Base-by-base conservation (phyloP, 2,888 invertebrate species). In the Synergus japonicus region DNA sequence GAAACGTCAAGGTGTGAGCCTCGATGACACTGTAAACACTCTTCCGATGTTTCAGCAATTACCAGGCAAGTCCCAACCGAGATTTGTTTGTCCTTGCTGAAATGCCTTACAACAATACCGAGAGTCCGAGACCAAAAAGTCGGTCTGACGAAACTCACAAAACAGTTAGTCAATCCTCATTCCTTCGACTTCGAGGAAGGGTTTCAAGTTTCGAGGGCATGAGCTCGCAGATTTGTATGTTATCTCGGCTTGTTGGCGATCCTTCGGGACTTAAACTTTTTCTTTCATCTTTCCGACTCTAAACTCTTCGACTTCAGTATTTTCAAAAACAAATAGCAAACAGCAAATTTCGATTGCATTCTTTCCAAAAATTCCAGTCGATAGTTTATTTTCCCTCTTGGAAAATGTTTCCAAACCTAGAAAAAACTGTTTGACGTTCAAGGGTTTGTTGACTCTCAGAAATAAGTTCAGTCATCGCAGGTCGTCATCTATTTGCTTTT, bases 1-100 rank as follows among this genome's bases (percentile, higher is more conserved):
- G 77, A 64, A 43, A 77, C 77, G 64, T 66, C 77, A 79, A 84
- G 84, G 82, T 84, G 85, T 83, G 82, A 82, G 84, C 86, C 85
- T 89, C 87, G 86, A 90, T 88, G 89, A 89, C 89, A 90, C 86
- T 88, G 89, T 86, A 89, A 90, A 90, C 89, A 90, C 87, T 89
- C 84, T 85, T 58, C 22, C 77, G 86, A 86, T 90, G 89, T 90
- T 90, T 90, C 87, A 88, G 88, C 89, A 89, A 89, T 90, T 89
- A 90, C 87, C 85, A 84, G 84, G 83, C 83, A 87, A 90, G 37
- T 87, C 86, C 82, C 81, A 64, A 77, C 37, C 22, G 18, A 79
- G 77, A 82, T 80, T 82, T 89, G 86, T 89, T 90, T 90, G 85
- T 83, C 79, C 83, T 82, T 85, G 82, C 84, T 81, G 83, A 87